Evolutionary conservation across 2,888 invertebrate genomes (phyloP).

Genomic region (Rutpela maculata): DNA sequence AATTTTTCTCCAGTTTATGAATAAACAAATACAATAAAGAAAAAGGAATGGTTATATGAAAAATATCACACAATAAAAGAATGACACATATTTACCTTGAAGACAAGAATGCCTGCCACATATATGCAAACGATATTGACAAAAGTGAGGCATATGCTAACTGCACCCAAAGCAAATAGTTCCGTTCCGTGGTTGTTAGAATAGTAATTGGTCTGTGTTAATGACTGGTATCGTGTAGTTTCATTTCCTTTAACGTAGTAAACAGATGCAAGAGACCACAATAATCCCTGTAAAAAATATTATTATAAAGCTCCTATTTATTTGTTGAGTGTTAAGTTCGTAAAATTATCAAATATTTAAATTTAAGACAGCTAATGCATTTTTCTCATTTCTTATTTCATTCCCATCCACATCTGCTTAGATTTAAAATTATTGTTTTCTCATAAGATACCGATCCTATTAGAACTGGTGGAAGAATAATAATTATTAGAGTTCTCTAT

Average conservation of each 20-base stretch:
- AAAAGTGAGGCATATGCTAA: constrained; percentile 83
- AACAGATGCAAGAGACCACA: constrained; percentile 80
- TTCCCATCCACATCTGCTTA: too few species aligned
- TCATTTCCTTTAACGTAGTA: constrained; percentile 75
- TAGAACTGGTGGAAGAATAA: too few species aligned
- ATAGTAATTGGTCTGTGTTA: constrained; percentile 75
- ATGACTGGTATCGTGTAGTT: constrained; percentile 70
- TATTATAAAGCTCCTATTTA: neutral
- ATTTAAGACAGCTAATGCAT: too few species aligned
- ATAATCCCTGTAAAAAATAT: constrained; percentile 75
- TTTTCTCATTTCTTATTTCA: too few species aligned
- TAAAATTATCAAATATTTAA: too few species aligned
- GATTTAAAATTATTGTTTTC: too few species aligned
- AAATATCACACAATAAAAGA: constrained; percentile 39
- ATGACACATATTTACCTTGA: constrained; percentile 80
- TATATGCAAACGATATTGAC: constrained; percentile 86
- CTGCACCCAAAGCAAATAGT: constrained; percentile 79
- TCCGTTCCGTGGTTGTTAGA: constrained; percentile 79
- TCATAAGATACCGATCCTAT: too few species aligned
- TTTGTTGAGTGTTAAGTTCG: too few species aligned
- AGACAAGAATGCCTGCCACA: constrained; percentile 81
- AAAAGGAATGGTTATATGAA: too few species aligned
- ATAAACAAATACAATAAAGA: too few species aligned
- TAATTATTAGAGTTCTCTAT: too few species aligned
- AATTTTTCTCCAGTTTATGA: too few species aligned